These are phyloP conservation scores for Mesocentrotus franciscanus DNA, from an alignment of 53 echinoderm and acorn worm species.

Conservation along the genomic window DNA sequence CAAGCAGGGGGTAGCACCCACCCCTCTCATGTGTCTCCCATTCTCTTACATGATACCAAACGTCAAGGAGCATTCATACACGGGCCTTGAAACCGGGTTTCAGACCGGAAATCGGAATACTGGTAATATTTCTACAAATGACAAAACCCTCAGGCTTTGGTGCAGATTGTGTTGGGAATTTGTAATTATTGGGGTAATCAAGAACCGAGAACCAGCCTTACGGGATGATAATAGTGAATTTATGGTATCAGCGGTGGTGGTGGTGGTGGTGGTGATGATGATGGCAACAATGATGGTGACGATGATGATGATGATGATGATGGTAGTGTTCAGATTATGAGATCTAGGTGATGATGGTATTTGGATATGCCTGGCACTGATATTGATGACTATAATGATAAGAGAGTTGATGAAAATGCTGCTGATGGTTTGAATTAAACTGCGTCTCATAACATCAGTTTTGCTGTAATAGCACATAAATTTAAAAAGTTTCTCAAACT, in stretches of 20 bases:
- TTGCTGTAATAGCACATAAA: not conserved
- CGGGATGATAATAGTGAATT: not conserved
- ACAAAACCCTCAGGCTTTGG: not conserved
- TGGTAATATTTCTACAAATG: too few relatives aligned
- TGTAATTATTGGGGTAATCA: not conserved
- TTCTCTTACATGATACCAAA: not conserved
- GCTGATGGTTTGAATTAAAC: not conserved
- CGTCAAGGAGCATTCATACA: not conserved
- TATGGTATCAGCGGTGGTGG: not conserved
- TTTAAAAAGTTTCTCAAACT: not conserved
- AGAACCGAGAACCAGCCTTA: not conserved
- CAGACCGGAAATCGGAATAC: not conserved
- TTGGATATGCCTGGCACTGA: not conserved
- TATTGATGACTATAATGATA: not conserved
- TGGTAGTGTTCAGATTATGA: not conserved
- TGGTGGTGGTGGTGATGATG: too few relatives aligned
- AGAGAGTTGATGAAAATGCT: not conserved
- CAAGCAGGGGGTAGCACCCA: conserved; percentile 40
- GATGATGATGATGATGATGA: not conserved
- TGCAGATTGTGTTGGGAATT: not conserved
- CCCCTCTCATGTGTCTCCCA: conserved; percentile 43
- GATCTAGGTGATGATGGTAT: not conserved
- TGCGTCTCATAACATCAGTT: not conserved
- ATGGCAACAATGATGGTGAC: not conserved
- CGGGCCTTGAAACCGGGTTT: not conserved